phyloP scores from a whole-genome alignment of 2,113 vertebrate genomes.

The Bubo scandiacus region DNA sequence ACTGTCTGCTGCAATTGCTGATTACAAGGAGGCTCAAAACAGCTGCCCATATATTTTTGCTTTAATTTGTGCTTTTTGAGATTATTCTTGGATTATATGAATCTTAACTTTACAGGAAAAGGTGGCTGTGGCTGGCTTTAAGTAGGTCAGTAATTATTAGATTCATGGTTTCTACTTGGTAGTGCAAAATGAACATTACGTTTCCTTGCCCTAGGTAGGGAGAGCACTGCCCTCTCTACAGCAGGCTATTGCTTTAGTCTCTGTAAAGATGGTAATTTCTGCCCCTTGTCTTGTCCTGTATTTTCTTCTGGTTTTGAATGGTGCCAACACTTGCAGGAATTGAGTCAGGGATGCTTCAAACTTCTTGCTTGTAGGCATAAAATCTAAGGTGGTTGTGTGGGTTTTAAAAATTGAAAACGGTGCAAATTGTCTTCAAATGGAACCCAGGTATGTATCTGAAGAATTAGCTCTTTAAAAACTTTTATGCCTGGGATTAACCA shows the following conservation, averaged over 20 bases:
- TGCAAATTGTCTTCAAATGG: background rate
- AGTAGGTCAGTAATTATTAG: conserved; percentile 35
- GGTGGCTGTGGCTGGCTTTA: background rate
- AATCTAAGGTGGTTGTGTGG: background rate
- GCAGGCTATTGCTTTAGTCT: background rate
- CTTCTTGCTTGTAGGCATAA: background rate
- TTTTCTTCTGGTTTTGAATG: background rate
- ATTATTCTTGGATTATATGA: background rate
- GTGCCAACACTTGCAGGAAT: background rate
- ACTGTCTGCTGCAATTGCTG: background rate
- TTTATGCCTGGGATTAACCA: background rate
- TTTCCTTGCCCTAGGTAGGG: background rate
- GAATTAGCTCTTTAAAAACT: background rate
- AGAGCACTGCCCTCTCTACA: background rate
- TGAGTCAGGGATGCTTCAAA: background rate
- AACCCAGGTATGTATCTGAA: background rate
- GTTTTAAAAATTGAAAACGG: background rate
- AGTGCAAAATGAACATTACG: background rate
- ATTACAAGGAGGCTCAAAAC: background rate
- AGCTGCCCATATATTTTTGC: background rate
- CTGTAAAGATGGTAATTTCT: background rate
- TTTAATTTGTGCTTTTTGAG: background rate
- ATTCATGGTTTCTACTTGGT: background rate
- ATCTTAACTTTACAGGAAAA: background rate
- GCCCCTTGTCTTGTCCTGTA: background rate